A percentile compares a stretch with the other conserved stretches of the same genome.
Evolutionary conservation across 2,113 vertebrate genomes (phyloP).

Genomic region (Arothron firmamentum): DNA sequence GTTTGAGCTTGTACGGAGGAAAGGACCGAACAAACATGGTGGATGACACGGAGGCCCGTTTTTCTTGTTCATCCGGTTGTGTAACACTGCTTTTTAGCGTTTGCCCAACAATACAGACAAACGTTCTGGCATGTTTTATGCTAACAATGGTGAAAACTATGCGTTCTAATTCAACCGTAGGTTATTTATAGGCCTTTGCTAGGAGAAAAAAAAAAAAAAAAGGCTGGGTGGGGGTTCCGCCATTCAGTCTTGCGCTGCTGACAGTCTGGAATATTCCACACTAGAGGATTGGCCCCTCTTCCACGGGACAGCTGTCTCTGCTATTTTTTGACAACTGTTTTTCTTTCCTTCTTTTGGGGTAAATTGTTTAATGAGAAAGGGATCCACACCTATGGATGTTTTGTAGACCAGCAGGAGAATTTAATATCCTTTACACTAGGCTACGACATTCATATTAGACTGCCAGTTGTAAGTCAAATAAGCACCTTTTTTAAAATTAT

Average conservation of each 20-base stretch:
- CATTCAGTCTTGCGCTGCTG: constrained; percentile 33
- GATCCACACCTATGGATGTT: constrained; percentile 47
- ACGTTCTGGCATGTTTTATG: constrained; percentile 1
- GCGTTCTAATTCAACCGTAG: not conserved
- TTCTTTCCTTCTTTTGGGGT: constrained; percentile 4
- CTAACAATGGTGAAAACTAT: constrained; percentile 11
- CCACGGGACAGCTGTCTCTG: constrained; percentile 52
- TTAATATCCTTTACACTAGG: constrained; percentile 26
- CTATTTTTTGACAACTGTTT: constrained; percentile 44
- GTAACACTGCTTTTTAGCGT: no score
- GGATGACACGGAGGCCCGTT: constrained; percentile 47
- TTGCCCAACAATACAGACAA: not conserved
- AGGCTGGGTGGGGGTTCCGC: constrained; percentile 37
- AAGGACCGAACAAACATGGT: not conserved
- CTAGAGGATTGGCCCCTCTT: constrained; percentile 52
- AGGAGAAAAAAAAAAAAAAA: constrained; percentile 16
- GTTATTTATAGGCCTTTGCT: constrained; percentile 48
- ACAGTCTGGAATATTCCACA: constrained; percentile 67
- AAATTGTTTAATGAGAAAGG: constrained; percentile 24
- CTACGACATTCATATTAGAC: constrained; percentile 8
- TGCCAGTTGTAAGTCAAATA: constrained; percentile 46
- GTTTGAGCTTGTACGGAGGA: not conserved
- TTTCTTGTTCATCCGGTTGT: constrained; percentile 37
- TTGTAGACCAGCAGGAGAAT: constrained; percentile 43
- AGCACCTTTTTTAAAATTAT: constrained; percentile 25